phyloP scores from a whole-genome alignment of 2,797 vertebrate species.

The Podarcis lilfordi region DNA sequence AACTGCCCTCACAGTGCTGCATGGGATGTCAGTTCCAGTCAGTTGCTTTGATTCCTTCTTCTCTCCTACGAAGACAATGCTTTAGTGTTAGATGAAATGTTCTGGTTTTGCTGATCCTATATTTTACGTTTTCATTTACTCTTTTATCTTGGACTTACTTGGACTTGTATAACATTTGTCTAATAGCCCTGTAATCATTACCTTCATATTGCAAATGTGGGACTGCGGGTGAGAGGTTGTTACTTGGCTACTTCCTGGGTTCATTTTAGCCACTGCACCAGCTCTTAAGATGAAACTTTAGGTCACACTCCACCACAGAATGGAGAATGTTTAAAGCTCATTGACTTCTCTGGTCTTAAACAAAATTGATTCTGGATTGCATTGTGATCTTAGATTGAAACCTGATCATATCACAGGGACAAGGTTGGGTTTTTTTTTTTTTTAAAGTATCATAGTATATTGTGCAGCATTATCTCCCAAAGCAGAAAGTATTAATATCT shows the following conservation, averaged over 20 bases:
- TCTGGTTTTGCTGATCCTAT: background rate
- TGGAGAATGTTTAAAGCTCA: background rate
- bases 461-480: background rate
- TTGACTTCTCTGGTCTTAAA: background rate
- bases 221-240: background rate
- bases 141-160: background rate
- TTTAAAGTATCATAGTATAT: no score
- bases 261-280: background rate
- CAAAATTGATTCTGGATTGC: background rate
- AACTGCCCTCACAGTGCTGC: no score
- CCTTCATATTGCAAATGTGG: background rate
- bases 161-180: background rate
- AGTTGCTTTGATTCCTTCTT: no score
- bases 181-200: background rate
- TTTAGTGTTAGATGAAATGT: no score
- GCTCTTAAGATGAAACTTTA: background rate
- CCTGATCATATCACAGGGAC: background rate
- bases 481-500: conserved; percentile 18
- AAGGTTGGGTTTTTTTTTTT: background rate
- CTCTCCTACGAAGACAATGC: no score
- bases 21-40: no score
- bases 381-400: background rate
- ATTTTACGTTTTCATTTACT: background rate
- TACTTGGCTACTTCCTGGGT: background rate
- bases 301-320: background rate